Conservation (phyloP, 1,140 invertebrate genomes). For the Sminthurinus signatus region DNA sequence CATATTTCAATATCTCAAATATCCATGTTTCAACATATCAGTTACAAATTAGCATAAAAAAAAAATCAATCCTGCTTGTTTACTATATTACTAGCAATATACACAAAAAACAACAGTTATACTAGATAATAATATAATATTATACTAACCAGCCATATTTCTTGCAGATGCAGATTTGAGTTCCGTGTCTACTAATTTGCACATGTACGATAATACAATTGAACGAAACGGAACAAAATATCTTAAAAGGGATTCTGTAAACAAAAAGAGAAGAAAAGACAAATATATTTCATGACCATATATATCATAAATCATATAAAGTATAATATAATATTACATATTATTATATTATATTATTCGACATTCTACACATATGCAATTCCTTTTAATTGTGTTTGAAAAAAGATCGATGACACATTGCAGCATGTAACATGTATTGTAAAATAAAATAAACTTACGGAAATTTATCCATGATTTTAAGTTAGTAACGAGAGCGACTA, state of each 20-base stretch:
- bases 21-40: not conserved
- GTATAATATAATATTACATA: too few relatives aligned
- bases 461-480: conserved; percentile 92
- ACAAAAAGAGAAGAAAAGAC: conserved; percentile 46
- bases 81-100: too few relatives aligned
- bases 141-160: conserved; percentile 72
- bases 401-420: too few relatives aligned
- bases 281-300: too few relatives aligned
- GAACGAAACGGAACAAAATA: conserved; percentile 77
- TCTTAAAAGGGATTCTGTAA: conserved; percentile 59
- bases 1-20: too few relatives aligned
- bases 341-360: too few relatives aligned
- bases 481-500: conserved; percentile 84
- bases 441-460: conserved; percentile 1
- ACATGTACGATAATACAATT: conserved; percentile 85
- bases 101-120: too few relatives aligned
- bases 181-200: conserved; percentile 83
- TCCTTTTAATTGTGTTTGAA: too few relatives aligned
- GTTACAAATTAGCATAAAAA: not conserved
- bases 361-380: too few relatives aligned
- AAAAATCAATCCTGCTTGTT: not conserved
- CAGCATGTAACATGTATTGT: too few relatives aligned
- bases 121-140: too few relatives aligned
- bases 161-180: conserved; percentile 62
- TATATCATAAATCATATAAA: too few relatives aligned